These are phyloP conservation scores for Ceraclea dissimilis DNA, from an alignment of 2,888 invertebrate species.

Conservation along the genomic window DNA sequence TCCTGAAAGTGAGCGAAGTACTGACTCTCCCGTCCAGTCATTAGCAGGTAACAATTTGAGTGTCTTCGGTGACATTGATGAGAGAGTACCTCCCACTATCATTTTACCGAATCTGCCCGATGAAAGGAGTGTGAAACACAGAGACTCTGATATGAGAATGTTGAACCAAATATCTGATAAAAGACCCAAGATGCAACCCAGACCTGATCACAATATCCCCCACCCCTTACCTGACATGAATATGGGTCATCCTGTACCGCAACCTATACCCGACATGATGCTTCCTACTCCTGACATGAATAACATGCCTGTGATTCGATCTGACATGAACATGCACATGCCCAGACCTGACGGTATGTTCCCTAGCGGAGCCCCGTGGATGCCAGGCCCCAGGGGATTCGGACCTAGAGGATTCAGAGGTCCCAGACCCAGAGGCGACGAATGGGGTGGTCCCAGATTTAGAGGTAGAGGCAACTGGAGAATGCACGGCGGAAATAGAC, in stretches of 20 bases:
- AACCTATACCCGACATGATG: background rate
- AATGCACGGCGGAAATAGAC: conserved; percentile 31
- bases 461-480: conserved; percentile 35
- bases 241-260: background rate
- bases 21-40: conserved; percentile 4
- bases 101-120: conserved; percentile 29
- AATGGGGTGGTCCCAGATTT: conserved; percentile 34
- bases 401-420: conserved; percentile 36
- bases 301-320: conserved; percentile 8
- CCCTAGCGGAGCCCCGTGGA: background rate
- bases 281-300: conserved; percentile 7
- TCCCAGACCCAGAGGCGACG: conserved; percentile 35
- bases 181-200: background rate
- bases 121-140: background rate
- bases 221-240: background rate
- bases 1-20: conserved; percentile 13
- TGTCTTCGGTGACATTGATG: conserved; percentile 46
- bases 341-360: background rate
- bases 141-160: conserved; percentile 37
- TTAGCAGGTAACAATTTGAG: conserved; percentile 26
- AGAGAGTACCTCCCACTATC: conserved; percentile 38
- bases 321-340: background rate
- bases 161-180: conserved; percentile 29
- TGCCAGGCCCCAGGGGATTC: conserved; percentile 11
- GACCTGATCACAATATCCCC: background rate